Percentiles rank a stretch among this genome's conserved stretches.
Evolutionary conservation across 2,113 vertebrate species (phyloP).

Genomic region (Ptyas mucosa): DNA sequence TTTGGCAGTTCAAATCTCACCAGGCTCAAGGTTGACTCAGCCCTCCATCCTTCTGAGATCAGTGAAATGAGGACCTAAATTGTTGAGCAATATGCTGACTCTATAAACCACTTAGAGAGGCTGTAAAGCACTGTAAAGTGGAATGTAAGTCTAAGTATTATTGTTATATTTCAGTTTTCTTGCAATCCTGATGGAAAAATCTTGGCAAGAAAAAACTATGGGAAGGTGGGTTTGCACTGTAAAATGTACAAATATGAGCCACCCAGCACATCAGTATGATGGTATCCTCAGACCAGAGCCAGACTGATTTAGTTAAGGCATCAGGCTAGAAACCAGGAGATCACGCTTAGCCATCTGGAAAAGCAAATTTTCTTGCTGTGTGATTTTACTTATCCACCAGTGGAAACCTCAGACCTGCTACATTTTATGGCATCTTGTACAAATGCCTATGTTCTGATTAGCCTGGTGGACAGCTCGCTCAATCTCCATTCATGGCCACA

Average conservation of each 20-base stretch:
- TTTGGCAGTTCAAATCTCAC: no score
- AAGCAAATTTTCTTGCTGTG: background rate
- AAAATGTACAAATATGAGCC: background rate
- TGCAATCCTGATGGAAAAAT: background rate
- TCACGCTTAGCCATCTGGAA: background rate
- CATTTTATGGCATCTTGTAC: background rate
- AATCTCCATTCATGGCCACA: background rate
- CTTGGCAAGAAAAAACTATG: background rate
- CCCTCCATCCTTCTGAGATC: no score
- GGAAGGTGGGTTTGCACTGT: background rate
- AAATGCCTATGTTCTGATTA: background rate
- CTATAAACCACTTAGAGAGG: no score
- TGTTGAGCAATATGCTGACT: no score
- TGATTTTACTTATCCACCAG: background rate
- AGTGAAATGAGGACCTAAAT: no score
- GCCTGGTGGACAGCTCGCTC: background rate
- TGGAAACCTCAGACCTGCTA: background rate
- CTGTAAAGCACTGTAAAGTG: no score
- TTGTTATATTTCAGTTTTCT: background rate
- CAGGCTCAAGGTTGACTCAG: no score
- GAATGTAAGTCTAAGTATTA: no score
- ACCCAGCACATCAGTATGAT: background rate
- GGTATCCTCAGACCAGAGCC: background rate
- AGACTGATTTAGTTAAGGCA: background rate
- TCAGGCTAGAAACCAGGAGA: background rate